phyloP scores from a whole-genome alignment of 2,888 invertebrate genomes.

The Limenitis camilla region DNA sequence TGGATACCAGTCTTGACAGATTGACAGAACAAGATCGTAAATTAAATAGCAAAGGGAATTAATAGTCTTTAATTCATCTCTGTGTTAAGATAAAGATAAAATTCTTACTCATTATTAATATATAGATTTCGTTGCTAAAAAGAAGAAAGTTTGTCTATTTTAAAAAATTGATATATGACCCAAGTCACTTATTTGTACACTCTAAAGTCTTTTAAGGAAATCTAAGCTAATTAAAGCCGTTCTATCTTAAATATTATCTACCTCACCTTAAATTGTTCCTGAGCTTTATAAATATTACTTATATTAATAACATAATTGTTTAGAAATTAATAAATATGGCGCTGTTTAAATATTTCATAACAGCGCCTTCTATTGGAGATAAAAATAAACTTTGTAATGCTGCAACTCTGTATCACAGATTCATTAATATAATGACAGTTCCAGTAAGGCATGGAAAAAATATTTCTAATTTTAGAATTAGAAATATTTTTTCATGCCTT shows the following conservation, averaged over 20 bases:
- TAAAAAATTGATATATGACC: constrained; percentile 25
- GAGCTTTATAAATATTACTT: constrained; percentile 11
- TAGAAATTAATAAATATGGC: background rate
- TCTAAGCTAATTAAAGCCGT: constrained; percentile 71
- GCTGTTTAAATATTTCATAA: constrained; percentile 1
- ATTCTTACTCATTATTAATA: constrained; percentile 8
- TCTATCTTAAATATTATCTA: constrained; percentile 54
- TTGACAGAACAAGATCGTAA: too few relatives aligned
- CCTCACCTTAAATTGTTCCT: constrained; percentile 27
- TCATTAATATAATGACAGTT: too few relatives aligned
- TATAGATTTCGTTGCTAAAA: constrained; percentile 23
- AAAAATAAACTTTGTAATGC: background rate
- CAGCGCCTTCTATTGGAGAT: constrained; percentile 17
- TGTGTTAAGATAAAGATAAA: constrained; percentile 15
- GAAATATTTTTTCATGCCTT: too few relatives aligned
- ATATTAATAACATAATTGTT: background rate
- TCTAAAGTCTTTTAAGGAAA: constrained; percentile 67
- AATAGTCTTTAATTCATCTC: too few relatives aligned
- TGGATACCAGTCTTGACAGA: too few relatives aligned
- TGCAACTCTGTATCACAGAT: too few relatives aligned
- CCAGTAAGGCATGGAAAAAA: too few relatives aligned
- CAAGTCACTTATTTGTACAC: constrained; percentile 49
- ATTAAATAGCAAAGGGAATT: too few relatives aligned
- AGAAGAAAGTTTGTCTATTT: constrained; percentile 22
- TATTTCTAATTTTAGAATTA: too few relatives aligned